Conservation (phyloP, 2,888 invertebrate species). For the Trichogramma dendrolimi region DNA sequence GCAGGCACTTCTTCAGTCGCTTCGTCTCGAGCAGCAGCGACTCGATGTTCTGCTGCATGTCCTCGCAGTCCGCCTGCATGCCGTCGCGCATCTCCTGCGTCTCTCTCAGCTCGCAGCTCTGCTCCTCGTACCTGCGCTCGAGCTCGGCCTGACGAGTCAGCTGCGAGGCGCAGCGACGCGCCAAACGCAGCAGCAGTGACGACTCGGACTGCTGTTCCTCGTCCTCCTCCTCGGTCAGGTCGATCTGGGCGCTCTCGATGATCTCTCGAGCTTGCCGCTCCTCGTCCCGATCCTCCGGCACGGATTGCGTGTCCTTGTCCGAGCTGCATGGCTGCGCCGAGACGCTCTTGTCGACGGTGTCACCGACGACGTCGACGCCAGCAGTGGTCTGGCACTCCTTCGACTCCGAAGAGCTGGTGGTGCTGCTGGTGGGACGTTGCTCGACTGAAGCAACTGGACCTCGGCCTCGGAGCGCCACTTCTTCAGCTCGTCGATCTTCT, state of each 20-base stretch:
- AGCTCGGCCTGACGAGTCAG: conserved; percentile 49
- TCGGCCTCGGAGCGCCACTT: not conserved
- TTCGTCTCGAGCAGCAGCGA: conserved; percentile 42
- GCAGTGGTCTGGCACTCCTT: not conserved
- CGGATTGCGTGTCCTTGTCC: conserved; percentile 21
- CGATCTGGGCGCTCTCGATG: not conserved
- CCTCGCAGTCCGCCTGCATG: conserved; percentile 44
- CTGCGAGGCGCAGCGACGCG: conserved; percentile 40
- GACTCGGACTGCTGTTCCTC: conserved; percentile 21
- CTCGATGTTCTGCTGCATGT: conserved; percentile 48
- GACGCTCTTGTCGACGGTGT: conserved; percentile 6
- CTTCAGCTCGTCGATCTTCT: conserved; percentile 35
- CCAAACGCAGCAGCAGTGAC: conserved; percentile 40
- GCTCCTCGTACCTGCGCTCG: conserved; percentile 48
- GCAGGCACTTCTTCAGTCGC: conserved; percentile 43
- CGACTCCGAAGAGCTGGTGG: no score
- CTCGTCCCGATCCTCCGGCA: not conserved
- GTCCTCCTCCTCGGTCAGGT: conserved; percentile 18
- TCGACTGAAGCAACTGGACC: no score
- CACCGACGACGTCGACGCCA: conserved; percentile 24
- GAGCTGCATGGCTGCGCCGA: conserved; percentile 1
- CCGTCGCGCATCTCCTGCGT: conserved; percentile 41
- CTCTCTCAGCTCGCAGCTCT: conserved; percentile 43
- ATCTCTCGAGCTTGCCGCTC: not conserved
- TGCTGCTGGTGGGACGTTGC: no score